These are phyloP conservation scores for Bombus pascuorum DNA, from an alignment of 1,140 invertebrate species.

Conservation along the genomic window DNA sequence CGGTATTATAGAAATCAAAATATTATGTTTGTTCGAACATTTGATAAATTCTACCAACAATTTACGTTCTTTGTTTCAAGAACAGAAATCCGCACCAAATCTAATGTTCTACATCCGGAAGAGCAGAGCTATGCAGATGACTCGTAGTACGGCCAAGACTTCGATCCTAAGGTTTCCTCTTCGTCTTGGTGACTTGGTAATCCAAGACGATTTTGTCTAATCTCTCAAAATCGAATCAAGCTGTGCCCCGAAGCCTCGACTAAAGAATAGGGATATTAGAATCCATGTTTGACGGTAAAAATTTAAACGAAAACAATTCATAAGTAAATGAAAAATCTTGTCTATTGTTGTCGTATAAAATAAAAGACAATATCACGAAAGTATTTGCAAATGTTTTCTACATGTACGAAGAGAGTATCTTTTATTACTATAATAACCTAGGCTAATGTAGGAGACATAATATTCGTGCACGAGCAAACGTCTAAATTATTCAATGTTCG, in stretches of 20 bases:
- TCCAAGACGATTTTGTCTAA: conserved; percentile 73
- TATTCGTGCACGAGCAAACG: too few species aligned
- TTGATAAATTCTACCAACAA: background rate
- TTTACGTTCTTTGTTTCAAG: background rate
- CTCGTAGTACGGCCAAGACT: conserved; percentile 62
- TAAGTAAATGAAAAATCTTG: background rate
- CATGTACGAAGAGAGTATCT: background rate
- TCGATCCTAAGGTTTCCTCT: conserved; percentile 77
- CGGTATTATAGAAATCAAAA: background rate
- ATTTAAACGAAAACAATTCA: background rate
- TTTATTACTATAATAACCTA: background rate
- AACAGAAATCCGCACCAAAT: conserved; percentile 16
- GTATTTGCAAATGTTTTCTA: background rate
- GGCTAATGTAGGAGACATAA: too few species aligned
- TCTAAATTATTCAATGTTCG: background rate
- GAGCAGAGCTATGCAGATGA: conserved; percentile 69
- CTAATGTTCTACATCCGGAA: conserved; percentile 41
- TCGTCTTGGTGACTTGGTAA: conserved; percentile 75
- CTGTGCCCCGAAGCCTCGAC: conserved; percentile 66
- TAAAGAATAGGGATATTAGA: conserved; percentile 35
- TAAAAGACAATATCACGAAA: background rate
- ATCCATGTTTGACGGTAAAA: background rate
- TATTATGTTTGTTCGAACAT: background rate
- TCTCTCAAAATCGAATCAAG: conserved; percentile 72
- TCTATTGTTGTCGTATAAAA: background rate